Percentiles rank a stretch among this genome's conserved stretches.
These are phyloP conservation scores for Centrocercus urophasianus DNA, from an alignment of 2,113 vertebrate species.

Conservation along the genomic window DNA sequence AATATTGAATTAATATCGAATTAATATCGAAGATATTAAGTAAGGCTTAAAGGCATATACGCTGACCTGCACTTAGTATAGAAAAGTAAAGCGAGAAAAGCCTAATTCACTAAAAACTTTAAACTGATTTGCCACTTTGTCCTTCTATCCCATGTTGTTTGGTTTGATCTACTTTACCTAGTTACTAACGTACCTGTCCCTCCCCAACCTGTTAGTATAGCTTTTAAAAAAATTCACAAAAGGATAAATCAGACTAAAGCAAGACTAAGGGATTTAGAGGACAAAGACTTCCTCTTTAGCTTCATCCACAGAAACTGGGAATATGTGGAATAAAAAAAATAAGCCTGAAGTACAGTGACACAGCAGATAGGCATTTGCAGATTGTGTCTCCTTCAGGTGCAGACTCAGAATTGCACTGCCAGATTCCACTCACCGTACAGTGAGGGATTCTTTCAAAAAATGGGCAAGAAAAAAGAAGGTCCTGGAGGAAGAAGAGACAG, in stretches of 20 bases:
- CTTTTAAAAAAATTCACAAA: background rate
- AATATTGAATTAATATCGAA: background rate
- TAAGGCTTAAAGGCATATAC: background rate
- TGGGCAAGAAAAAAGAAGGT: background rate
- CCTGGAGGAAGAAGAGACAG: background rate
- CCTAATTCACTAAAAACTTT: background rate
- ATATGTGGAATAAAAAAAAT: background rate
- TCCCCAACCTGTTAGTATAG: background rate
- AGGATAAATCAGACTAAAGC: background rate
- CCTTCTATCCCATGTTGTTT: background rate
- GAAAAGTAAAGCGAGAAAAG: background rate
- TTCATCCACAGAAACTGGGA: background rate
- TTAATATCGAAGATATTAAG: background rate
- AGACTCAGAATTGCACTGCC: background rate
- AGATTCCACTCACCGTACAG: background rate
- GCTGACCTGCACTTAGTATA: background rate
- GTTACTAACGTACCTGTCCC: background rate
- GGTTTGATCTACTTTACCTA: background rate
- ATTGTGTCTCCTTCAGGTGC: background rate
- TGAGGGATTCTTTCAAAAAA: background rate
- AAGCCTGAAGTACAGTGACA: background rate
- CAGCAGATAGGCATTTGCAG: background rate
- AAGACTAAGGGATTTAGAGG: background rate
- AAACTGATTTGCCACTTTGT: background rate
- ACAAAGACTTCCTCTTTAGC: background rate